Percentiles rank a stretch among this genome's conserved stretches.
Evolutionary conservation across 2,113 vertebrate species (phyloP).

Genomic region (Catharus bicknelli): DNA sequence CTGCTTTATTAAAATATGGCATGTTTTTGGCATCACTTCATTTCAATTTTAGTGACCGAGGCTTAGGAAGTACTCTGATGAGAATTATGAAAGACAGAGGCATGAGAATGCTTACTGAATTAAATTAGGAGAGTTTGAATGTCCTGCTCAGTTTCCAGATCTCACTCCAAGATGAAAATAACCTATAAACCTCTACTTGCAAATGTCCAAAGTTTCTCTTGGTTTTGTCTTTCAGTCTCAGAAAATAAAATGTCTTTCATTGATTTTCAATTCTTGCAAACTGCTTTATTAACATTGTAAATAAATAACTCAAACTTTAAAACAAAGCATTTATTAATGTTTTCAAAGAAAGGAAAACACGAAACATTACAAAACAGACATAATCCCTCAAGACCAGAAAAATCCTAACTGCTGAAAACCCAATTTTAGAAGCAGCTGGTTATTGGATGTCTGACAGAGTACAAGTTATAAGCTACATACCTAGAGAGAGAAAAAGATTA

Average conservation of each 20-base stretch:
- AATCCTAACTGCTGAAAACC: not conserved
- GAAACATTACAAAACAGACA: not conserved
- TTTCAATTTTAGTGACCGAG: not conserved
- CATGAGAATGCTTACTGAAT: not conserved
- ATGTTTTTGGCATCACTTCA: not conserved
- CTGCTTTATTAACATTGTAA: not conserved
- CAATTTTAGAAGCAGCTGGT: not conserved
- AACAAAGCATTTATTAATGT: not conserved
- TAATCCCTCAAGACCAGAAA: not conserved
- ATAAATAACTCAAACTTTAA: not conserved
- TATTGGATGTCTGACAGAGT: not conserved
- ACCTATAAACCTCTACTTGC: not conserved
- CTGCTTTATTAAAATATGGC: not conserved
- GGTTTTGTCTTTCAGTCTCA: not conserved
- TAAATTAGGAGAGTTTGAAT: not conserved
- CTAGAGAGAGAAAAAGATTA: not conserved
- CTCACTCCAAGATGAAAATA: not conserved
- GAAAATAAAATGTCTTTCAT: not conserved
- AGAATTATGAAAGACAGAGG: not conserved
- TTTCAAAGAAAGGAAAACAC: not conserved
- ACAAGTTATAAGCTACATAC: not conserved
- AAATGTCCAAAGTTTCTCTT: not conserved
- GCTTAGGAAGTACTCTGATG: not conserved
- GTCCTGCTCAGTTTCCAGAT: not conserved
- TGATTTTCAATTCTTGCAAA: not conserved